Evolutionary conservation across 2,797 vertebrate genomes (phyloP).

Genomic region (Fratercula arctica): DNA sequence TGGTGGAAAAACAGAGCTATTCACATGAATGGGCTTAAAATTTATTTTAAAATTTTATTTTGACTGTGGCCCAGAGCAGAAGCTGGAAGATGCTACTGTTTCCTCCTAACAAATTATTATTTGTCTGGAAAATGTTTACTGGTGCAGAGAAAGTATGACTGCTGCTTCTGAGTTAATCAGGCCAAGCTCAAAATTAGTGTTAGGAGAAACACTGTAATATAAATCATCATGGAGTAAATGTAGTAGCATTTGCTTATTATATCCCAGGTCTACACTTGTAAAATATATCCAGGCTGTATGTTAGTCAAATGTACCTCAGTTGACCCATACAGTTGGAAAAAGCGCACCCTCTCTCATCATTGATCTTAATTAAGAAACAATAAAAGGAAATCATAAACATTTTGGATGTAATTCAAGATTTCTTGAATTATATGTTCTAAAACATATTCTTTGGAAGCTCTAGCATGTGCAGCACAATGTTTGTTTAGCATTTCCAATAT

Average conservation of each 20-base stretch:
- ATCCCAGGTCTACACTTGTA: background rate
- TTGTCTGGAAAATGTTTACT: background rate
- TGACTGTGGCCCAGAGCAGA: constrained; percentile 29
- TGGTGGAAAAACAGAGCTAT: constrained; percentile 36
- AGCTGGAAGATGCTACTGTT: constrained; percentile 16
- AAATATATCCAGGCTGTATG: background rate
- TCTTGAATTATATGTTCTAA: background rate
- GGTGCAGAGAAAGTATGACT: background rate
- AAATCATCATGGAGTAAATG: background rate
- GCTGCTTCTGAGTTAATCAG: background rate
- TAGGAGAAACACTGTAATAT: background rate
- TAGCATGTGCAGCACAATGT: background rate
- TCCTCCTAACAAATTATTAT: constrained; percentile 4
- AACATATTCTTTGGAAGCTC: background rate
- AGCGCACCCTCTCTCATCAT: background rate
- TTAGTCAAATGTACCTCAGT: constrained; percentile 18
- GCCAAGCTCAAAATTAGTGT: background rate
- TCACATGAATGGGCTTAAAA: constrained; percentile 29
- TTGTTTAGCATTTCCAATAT: background rate
- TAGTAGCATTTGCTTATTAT: background rate
- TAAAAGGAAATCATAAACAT: background rate
- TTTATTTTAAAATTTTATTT: constrained; percentile 53
- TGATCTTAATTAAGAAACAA: constrained; percentile 28
- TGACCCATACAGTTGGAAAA: constrained; percentile 4
- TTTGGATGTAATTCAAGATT: background rate